Base-by-base conservation (phyloP, 1,140 invertebrate species). In the Diachasmimorpha longicaudata region DNA sequence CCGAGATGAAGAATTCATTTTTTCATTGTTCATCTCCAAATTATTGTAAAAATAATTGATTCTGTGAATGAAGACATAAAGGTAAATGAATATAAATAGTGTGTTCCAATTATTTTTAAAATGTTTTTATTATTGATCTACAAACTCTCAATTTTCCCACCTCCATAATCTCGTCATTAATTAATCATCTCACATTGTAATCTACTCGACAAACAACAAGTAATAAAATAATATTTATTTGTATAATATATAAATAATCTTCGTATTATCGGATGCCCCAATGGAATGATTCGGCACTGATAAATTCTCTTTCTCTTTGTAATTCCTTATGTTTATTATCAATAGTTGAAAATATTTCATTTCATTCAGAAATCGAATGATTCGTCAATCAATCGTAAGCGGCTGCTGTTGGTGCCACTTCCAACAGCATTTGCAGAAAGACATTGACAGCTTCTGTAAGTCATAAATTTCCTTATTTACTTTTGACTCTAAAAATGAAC, bases 351-450 rank as follows among this genome's bases (percentile, higher is more conserved):
- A 36, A 66, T 66, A 25, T 66, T 14, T 66, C 10, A 46, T 46
- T 46, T 46, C n/a, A n/a, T 5, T 58, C 52, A 19, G 23, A 19
- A 19, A 58, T 0, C 9, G 11, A n/a, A 16, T 58, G 55, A 46
- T 11, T n/a, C 25, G 72, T 63, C 89, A 78, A 79, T 87, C 90
- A 93, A 85, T 93, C 92, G 81, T 93, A 93, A 79, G 93, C 93
- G 77, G 93, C 93, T 78, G 95, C 93, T 14, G 96, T 96, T 78
- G 96, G 96, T 71, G 96, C 96, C 77, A 98, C 96, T 89, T 97
- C 95, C 83, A 97, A 90, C 80, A 97, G 89, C 90, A 97, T 93
- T 91, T 97, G 96, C 82, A 96, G 92, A 89, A 97, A 97, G 79
- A 94, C 93, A 77, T 96, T 97, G 78, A 97, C 91, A 85, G 93